These are phyloP conservation scores for Morinoia aosen DNA, from an alignment of 2,888 invertebrate genomes.

Conservation along the genomic window DNA sequence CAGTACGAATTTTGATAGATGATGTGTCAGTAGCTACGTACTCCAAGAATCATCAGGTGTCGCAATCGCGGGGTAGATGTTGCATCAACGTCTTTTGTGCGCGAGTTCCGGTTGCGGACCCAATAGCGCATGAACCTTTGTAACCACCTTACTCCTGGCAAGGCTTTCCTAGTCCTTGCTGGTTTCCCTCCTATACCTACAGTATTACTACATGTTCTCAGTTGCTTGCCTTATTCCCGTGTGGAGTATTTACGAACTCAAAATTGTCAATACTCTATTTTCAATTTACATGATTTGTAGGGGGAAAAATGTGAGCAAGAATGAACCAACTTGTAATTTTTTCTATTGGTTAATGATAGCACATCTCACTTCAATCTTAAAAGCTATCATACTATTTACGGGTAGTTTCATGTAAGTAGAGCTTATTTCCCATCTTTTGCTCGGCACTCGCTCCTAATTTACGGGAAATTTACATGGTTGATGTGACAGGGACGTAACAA, in stretches of 20 bases:
- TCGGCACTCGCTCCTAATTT: not conserved
- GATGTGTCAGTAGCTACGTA: not conserved
- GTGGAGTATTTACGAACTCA: too few species aligned
- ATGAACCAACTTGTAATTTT: too few species aligned
- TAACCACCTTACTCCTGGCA: too few species aligned
- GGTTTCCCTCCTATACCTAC: too few species aligned
- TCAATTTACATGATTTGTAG: too few species aligned
- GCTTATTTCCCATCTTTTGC: not conserved
- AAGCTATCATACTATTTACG: not conserved
- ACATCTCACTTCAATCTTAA: not conserved
- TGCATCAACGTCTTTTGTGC: not conserved
- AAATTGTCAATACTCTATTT: too few species aligned
- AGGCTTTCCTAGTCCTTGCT: too few species aligned
- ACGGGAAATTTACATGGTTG: not conserved
- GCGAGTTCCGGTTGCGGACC: not conserved
- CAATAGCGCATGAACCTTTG: too few species aligned
- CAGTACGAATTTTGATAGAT: not conserved
- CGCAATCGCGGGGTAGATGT: not conserved
- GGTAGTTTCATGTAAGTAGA: not conserved
- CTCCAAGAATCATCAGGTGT: not conserved
- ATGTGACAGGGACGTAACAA: not conserved
- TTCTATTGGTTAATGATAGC: too few species aligned
- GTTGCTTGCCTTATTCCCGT: too few species aligned
- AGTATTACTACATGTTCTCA: too few species aligned
- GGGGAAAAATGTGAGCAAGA: too few species aligned